Percentiles rank a stretch among this genome's conserved stretches.
Evolutionary conservation across 1,140 invertebrate genomes (phyloP).

Genomic region (Cecropterus lyciades): DNA sequence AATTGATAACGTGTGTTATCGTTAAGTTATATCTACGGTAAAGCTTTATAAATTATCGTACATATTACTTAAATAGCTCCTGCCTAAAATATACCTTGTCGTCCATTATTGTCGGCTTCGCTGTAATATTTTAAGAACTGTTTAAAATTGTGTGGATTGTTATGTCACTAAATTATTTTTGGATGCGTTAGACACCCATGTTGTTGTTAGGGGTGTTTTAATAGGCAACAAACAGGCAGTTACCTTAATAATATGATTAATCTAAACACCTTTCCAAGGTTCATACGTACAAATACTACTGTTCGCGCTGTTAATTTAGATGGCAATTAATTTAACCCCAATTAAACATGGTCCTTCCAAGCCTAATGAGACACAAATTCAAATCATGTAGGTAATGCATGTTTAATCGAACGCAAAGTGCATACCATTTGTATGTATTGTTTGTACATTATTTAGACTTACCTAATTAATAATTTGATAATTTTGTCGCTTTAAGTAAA

Average conservation of each 20-base stretch:
- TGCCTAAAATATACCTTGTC: conserved; percentile 33
- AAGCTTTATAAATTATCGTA: conserved; percentile 10
- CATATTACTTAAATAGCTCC: conserved; percentile 38
- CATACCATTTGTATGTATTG: not conserved
- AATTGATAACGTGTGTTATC: conserved; percentile 17
- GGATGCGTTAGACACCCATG: conserved; percentile 6
- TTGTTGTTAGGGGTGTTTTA: not conserved
- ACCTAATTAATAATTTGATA: no score
- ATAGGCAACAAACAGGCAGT: not conserved
- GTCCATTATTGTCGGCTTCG: conserved; percentile 23
- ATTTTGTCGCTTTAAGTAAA: no score
- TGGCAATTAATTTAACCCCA: conserved; percentile 75
- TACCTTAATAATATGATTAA: conserved; percentile 16
- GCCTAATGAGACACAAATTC: conserved; percentile 41
- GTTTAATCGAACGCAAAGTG: not conserved
- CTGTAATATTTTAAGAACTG: conserved; percentile 38
- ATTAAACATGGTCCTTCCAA: conserved; percentile 55
- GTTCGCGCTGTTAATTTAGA: conserved; percentile 40
- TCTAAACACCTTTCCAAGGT: conserved; percentile 31
- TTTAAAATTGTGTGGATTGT: conserved; percentile 24
- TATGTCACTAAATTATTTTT: conserved; percentile 29
- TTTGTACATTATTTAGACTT: not conserved
- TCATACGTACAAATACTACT: conserved; percentile 23
- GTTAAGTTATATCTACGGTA: conserved; percentile 5
- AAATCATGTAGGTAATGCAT: conserved; percentile 6